Base-by-base conservation (phyloP, 2,888 invertebrate species). In the Trilocha varians region DNA sequence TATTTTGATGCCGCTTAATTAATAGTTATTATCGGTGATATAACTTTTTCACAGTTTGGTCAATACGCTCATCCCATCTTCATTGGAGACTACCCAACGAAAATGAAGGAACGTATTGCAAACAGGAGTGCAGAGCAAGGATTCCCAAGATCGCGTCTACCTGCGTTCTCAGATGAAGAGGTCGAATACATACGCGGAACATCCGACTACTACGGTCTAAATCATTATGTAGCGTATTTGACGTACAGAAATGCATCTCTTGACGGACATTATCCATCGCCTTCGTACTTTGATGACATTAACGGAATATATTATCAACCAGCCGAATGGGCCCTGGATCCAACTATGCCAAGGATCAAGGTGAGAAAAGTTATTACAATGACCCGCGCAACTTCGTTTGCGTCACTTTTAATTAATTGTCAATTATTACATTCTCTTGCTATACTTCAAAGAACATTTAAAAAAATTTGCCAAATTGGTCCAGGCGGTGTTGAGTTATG, bases 201-300 rank as follows among this genome's bases (percentile, higher is more conserved):
- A 9, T 42, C 54, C 0, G 57, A 60, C 38, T 55, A 55, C 40
- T 37, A 60, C 5, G 62, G 47, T 0, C 13, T 60, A 1, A 62
- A 62, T 32, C 50, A 52, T 38, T 62, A 62, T 38, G 40, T 48
- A 1, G 49, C 47, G 2, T 40, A 45, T 13, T 40, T 47, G 3
- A 53, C 51, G 6, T 59, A 52, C 33, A 55, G 57, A 38, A 59
- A 61, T 34, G 47, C 40, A 16, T 55, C 57, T 0, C 40, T 61
- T 18, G 37, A 36, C 0, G 54, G 52, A 1, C 25, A 16, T 6
- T 47, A 47, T 32, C 36, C 35, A 9, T 43, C 52, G 9, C 57
- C 57, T 0, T 61, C 59, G 1, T 32, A 16, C 25, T 14, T 33
- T 5, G 50, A 59, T 39, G 61, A 61, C 42, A 39, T 34, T 2